These are phyloP conservation scores for Catonia carolina DNA, from an alignment of 2,888 invertebrate species.

Conservation along the genomic window DNA sequence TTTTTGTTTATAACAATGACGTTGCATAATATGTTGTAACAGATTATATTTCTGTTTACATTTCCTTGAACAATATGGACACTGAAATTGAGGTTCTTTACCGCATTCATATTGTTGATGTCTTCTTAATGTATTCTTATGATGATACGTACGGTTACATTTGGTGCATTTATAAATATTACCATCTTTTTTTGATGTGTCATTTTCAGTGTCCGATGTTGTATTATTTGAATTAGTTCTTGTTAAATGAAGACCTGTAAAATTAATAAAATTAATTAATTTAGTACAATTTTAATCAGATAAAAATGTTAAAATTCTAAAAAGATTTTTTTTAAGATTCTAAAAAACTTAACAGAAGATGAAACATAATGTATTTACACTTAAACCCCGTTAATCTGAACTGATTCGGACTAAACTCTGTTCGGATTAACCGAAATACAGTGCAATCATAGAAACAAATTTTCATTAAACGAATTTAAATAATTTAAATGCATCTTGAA, in stretches of 20 bases:
- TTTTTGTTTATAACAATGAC: neutral
- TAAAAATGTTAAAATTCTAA: too few relatives aligned
- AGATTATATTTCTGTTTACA: neutral
- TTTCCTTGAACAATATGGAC: neutral
- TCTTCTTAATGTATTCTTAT: slow-evolving; percentile 3
- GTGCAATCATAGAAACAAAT: too few relatives aligned
- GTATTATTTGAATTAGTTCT: neutral
- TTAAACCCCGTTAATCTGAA: too few relatives aligned
- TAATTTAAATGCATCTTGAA: too few relatives aligned
- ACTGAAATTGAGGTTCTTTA: slow-evolving; percentile 4
- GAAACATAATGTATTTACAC: too few relatives aligned
- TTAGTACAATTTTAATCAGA: too few relatives aligned
- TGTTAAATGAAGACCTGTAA: neutral
- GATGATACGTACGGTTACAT: neutral
- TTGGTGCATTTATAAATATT: neutral
- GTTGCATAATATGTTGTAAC: neutral
- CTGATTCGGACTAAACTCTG: too few relatives aligned
- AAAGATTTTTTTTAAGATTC: too few relatives aligned
- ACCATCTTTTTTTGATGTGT: neutral
- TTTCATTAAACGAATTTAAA: too few relatives aligned
- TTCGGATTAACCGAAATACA: too few relatives aligned
- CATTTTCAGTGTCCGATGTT: neutral
- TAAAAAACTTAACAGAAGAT: too few relatives aligned
- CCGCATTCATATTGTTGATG: slow-evolving; percentile 3
- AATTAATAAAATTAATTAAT: too few relatives aligned